A percentile compares a stretch with the other conserved stretches of the same genome.
Conservation (phyloP, 2,888 invertebrate species). For the Dryobotodes eremita region DNA sequence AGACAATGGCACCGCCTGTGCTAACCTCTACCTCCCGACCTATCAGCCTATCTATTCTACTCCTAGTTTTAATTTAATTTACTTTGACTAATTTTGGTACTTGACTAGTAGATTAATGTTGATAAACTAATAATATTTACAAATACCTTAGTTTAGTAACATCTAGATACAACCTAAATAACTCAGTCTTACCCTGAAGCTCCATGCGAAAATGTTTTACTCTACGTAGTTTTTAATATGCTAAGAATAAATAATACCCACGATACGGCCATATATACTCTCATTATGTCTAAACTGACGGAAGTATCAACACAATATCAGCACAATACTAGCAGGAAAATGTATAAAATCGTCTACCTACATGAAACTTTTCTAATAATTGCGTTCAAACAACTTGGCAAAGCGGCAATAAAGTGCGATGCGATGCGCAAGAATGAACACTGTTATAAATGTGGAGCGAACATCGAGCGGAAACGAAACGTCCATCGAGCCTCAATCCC, state of each 20-base stretch:
- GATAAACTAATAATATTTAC: not conserved
- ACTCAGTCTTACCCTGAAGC: not conserved
- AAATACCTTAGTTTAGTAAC: not conserved
- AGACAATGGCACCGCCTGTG: conserved; percentile 70
- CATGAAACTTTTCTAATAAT: conserved; percentile 53
- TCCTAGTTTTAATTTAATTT: conserved; percentile 22
- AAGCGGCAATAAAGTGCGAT: conserved; percentile 54
- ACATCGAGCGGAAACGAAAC: conserved; percentile 57
- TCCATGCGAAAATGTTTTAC: not conserved
- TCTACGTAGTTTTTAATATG: not conserved
- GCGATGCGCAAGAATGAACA: conserved; percentile 60
- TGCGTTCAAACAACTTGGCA: conserved; percentile 54
- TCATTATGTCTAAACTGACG: conserved; percentile 11
- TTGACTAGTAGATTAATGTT: not conserved
- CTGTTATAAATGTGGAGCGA: conserved; percentile 64
- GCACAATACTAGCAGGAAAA: conserved; percentile 17
- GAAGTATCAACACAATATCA: conserved; percentile 29
- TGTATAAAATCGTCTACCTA: conserved; percentile 65
- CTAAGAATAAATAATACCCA: not conserved
- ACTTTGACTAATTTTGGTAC: not conserved
- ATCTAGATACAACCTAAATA: not conserved
- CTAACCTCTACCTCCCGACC: conserved; percentile 64
- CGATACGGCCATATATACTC: not conserved
- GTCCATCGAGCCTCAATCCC: conserved; percentile 61
- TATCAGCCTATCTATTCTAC: conserved; percentile 10